Base-by-base conservation (phyloP, 2,797 vertebrate species). In the Crenuchus spilurus region DNA sequence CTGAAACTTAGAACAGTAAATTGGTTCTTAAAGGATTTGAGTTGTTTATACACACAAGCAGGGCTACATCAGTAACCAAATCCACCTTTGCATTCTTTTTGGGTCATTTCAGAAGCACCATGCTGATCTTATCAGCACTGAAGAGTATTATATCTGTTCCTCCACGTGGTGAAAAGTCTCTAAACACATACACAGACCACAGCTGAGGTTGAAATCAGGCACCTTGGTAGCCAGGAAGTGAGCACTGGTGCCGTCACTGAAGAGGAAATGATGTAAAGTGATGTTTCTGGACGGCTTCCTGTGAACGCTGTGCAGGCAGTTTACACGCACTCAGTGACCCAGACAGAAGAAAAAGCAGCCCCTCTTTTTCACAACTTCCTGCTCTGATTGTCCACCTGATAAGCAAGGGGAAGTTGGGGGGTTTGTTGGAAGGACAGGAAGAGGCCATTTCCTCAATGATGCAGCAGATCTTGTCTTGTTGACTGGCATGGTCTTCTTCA, bases 331-430 rank as follows among this genome's bases (percentile, higher is more conserved):
- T 76, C 52, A 52, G 22, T 73, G 39, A 55, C 67, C 58, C 51
- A n/a, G 54, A 52, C 54, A 55, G 71, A 70, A 26, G 42, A 54
- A 28, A 41, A 41, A 3, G 22, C 51, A 46, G 30, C 6, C 60
- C 16, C n/a, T 54, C 48, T 58, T 57, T 75, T 81, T 72, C 62
- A 57, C 72, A 78, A 81, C 79, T 58, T 78, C 72, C 72, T 75
- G 48, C 51, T 26, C 52, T 49, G 79, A 71, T 70, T 60, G 55
- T 39, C 60, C 31, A 24, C 31, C 48, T 61, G 44, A 72, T 65
- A 54, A 26, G 57, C 57, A 44, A 69, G 51, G 55, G 74, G 74
- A 78, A 75, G 65, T 24, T 48, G 33, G 9, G 24, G 41, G 33
- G 31, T 33, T 58, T 42, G 46, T 26, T 24, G 48, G 72, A 61